phyloP scores from a whole-genome alignment of 2,888 invertebrate species.

The Drosophila suboccidentalis region DNA sequence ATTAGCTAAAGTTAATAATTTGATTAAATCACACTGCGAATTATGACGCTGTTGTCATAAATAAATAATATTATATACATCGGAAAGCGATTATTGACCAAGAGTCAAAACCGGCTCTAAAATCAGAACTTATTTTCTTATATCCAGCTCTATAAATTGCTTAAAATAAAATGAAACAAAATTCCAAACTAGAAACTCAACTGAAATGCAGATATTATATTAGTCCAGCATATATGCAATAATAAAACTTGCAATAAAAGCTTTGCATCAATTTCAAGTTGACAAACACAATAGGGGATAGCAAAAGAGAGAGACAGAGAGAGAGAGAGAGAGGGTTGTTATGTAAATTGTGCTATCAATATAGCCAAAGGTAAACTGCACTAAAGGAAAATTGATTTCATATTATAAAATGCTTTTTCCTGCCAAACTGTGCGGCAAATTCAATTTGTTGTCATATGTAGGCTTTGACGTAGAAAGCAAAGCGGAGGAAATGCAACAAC shows the following conservation, averaged over 20 bases:
- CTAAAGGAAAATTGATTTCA: slow-evolving; percentile 37
- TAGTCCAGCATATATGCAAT: background rate
- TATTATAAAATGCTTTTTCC: slow-evolving; percentile 39
- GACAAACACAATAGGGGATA: slow-evolving; percentile 10
- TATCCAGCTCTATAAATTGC: background rate
- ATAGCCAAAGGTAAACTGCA: slow-evolving; percentile 16
- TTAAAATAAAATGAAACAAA: background rate
- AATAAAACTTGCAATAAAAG: background rate
- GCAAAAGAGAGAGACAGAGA: background rate
- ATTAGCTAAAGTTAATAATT: no score
- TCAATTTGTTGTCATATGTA: slow-evolving; percentile 56
- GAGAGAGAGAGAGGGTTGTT: background rate
- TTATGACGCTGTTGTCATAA: no score
- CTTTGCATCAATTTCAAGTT: slow-evolving; percentile 13
- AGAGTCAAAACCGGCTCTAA: background rate
- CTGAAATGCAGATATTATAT: slow-evolving; percentile 8
- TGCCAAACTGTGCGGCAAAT: slow-evolving; percentile 58
- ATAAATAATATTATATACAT: no score
- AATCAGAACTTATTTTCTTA: background rate
- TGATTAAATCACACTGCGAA: no score
- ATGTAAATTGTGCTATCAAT: slow-evolving; percentile 18
- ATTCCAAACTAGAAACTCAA: background rate
- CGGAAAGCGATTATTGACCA: background rate
- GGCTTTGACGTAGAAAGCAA: slow-evolving; percentile 16
- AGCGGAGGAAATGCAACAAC: slow-evolving; percentile 1